Evolutionary conservation across 1,140 invertebrate species (phyloP), one percentile per base, ranked within the genome.

Genomic region (Mactra quadrangularis): DNA sequence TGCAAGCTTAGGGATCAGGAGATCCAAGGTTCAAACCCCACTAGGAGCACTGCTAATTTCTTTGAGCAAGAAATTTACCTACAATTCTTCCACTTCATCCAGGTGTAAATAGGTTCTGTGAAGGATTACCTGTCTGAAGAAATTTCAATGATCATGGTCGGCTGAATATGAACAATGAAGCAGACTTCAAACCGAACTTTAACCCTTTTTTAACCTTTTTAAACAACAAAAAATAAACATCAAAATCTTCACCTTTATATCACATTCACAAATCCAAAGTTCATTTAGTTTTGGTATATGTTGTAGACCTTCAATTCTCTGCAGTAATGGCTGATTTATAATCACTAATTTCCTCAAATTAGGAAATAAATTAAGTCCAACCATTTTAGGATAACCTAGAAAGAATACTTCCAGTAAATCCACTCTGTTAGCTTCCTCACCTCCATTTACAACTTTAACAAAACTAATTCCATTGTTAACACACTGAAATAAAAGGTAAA

Each of bases 381-480:
- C 57, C 68, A 82, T 74, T 60, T 74, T 72, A 17, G 79, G 79
- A 60, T 82, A 82, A 22, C 79, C 70, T 4, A 55, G 25, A 33
- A 82, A 82, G 25, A 82, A 82, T n/a, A 82, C 62, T 31, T 82
- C 79, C 19, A 82, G n/a, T n/a, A 64, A 52, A 71, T 72, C 45
- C 4, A 74, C 77, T 45, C 52, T 64, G 22, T 79, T 70, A 35
- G 62, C n/a, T 15, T 79, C 35, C 3, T 66, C 77, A 25, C 50
- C 27, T 6, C 38, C 38, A 62, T 11, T 76, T 47, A 22, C 19
- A 4, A 79, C 3, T 29, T 66, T 68, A 38, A 17, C 53, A 38
- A 68, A 79, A 47, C 50, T 70, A 31, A 79, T 59, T 31, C 77
- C 77, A 79, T 79, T 79, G 53, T 79, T 79, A 19, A 52, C 47